phyloP scores from a whole-genome alignment of 2,113 vertebrate genomes.

The Cyanoderma ruficeps region DNA sequence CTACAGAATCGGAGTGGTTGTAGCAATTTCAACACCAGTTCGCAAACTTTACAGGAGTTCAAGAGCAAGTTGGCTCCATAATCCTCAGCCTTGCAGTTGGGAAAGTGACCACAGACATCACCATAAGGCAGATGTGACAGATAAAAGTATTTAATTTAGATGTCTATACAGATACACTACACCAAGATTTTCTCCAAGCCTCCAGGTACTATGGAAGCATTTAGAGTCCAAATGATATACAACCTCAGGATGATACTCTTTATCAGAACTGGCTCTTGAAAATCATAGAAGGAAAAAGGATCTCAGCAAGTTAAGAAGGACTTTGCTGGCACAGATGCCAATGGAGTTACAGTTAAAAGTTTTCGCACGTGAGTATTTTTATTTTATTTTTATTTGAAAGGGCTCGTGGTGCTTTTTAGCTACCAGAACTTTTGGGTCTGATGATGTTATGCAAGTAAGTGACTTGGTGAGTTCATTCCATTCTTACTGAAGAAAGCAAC shows the following conservation, averaged over 20 bases:
- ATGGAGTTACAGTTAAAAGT: not conserved
- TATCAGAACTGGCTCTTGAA: not conserved
- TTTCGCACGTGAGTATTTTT: fast-evolving
- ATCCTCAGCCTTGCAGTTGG: not conserved
- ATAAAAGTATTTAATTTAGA: not conserved
- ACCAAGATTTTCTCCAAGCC: not conserved
- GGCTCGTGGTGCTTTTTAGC: fast-evolving
- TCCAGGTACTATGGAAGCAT: not conserved
- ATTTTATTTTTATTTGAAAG: not conserved
- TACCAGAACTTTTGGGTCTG: not conserved
- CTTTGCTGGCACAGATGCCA: not conserved
- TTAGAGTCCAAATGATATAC: not conserved
- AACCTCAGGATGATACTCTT: not conserved
- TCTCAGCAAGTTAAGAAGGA: not conserved
- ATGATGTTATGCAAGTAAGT: not conserved
- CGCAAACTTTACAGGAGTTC: not conserved
- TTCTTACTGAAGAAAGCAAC: not conserved
- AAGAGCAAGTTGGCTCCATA: not conserved
- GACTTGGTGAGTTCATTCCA: not conserved
- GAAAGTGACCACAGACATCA: not conserved
- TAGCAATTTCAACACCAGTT: not conserved
- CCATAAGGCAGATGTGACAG: not conserved
- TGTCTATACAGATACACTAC: not conserved
- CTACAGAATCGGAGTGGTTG: not conserved
- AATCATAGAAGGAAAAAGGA: not conserved